Evolutionary conservation across 2,113 vertebrate species (phyloP).

Genomic region (Archilochus colubris): DNA sequence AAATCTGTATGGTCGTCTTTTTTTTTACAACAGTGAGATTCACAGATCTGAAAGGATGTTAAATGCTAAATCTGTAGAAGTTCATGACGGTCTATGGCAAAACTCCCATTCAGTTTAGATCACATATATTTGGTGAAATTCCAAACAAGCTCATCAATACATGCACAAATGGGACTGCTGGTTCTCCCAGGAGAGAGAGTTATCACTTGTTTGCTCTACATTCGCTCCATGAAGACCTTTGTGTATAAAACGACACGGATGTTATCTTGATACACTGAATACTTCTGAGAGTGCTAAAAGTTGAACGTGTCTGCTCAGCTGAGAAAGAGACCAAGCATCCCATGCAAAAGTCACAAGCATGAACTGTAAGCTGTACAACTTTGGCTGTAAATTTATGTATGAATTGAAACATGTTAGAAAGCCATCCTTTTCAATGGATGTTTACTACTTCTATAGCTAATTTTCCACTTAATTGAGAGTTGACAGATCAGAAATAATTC

Average conservation of each 20-base stretch:
- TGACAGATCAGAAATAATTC: neutral
- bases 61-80: conserved; percentile 28
- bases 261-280: neutral
- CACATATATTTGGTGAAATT: conserved; percentile 21
- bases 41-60: conserved; percentile 46
- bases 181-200: neutral
- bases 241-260: neutral
- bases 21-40: neutral
- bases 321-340: neutral
- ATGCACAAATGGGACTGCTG: neutral
- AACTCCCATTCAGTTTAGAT: conserved; percentile 38
- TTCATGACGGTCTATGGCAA: conserved; percentile 27
- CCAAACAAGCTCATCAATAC: neutral
- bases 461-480: neutral
- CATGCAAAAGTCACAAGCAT: neutral
- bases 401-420: neutral
- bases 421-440: neutral
- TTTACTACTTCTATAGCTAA: neutral
- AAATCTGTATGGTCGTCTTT: neutral
- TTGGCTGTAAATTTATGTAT: neutral
- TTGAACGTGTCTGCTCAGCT: neutral
- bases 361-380: neutral
- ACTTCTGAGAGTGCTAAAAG: neutral
- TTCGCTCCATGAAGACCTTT: neutral
- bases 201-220: neutral